Conservation (phyloP, 2,113 vertebrate species). For the Gnathonemus echidnorhynchus region DNA sequence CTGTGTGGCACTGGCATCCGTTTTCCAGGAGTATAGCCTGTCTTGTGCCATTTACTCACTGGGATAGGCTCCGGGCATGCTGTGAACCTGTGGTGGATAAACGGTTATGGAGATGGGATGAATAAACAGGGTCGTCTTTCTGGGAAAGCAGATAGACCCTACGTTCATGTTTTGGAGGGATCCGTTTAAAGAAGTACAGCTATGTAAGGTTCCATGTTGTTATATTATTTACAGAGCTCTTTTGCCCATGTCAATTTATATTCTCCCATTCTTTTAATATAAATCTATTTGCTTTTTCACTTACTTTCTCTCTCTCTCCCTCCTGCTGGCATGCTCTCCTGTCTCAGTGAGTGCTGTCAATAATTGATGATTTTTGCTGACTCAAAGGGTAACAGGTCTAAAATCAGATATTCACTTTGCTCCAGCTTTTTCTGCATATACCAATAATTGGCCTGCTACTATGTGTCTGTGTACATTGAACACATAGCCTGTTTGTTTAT, state of each 20-base stretch:
- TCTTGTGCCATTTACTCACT: not conserved
- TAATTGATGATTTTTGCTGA: conserved; percentile 60
- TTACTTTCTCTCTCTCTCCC: conserved; percentile 3
- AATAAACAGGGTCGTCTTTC: not conserved
- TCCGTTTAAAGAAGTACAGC: not conserved
- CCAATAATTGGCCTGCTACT: conserved; percentile 9
- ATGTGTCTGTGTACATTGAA: not conserved
- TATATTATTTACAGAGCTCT: not conserved
- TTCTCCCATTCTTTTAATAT: not conserved
- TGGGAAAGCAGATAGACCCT: not conserved
- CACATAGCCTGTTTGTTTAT: not conserved
- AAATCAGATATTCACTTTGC: conserved; percentile 42
- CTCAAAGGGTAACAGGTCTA: conserved; percentile 63
- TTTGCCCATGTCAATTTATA: not conserved
- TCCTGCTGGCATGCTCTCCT: conserved; percentile 51
- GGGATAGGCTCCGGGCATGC: not conserved
- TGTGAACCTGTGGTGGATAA: not conserved
- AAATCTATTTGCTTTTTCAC: not conserved
- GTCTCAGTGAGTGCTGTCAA: conserved; percentile 57
- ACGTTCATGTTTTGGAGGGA: not conserved
- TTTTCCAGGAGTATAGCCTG: not conserved
- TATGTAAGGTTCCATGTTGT: not conserved
- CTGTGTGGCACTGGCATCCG: not conserved
- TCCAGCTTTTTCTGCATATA: conserved; percentile 38
- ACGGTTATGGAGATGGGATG: not conserved